Conservation (phyloP, 2,113 vertebrate species). For the Chrysemys picta region DNA sequence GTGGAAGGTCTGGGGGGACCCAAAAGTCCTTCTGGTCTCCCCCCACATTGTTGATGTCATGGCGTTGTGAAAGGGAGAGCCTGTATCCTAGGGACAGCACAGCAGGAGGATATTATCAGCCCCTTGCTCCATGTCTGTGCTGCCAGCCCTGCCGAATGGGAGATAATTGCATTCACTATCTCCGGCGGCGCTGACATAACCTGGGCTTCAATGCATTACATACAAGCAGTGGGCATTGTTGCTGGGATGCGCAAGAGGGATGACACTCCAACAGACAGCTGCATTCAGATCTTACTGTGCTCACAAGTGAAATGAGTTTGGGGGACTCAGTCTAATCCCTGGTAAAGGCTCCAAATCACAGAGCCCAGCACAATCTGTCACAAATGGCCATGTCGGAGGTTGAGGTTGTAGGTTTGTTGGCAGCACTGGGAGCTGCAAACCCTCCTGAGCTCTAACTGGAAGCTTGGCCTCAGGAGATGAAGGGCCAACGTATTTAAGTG, state of each 20-base stretch:
- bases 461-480: background rate
- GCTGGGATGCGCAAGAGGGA: background rate
- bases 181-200: background rate
- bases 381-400: accelerated
- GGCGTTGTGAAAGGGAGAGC: background rate
- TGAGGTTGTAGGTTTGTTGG: background rate
- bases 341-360: background rate
- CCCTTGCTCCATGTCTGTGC: background rate
- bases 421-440: background rate
- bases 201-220: background rate
- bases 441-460: background rate
- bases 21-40: background rate
- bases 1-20: background rate
- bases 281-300: accelerated
- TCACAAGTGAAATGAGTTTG: background rate
- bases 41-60: background rate
- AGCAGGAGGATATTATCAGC: background rate
- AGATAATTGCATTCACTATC: background rate
- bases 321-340: background rate
- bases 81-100: background rate
- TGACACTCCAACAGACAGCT: background rate
- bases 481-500: background rate
- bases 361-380: background rate
- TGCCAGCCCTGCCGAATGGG: background rate
- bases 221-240: background rate